Evolutionary conservation across 2,797 vertebrate genomes (phyloP), one percentile per base, ranked within the genome.

Genomic region (Sebastes ruberrimus): DNA sequence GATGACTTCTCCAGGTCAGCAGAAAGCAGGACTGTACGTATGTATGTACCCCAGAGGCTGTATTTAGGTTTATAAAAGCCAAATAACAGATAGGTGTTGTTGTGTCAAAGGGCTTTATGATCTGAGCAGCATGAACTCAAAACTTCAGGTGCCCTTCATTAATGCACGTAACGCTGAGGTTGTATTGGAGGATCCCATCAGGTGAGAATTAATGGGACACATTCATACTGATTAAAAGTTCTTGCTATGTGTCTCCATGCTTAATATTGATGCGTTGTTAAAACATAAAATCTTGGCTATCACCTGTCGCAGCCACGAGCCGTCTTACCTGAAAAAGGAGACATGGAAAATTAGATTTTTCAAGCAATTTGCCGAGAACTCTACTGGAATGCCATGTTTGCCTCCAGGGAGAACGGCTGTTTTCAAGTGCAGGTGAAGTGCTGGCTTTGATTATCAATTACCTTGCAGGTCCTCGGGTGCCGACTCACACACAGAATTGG

Each of bases 381-480:
- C 33, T 61, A 65, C 13, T 1, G 32, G 74, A 90, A 87, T 74
- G 66, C 18, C 83, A 62, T 1, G 35, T 27, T 11, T 82, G 82
- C 82, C 91, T 86, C 71, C 66, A 1, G 85, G 88, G 89, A 74
- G 61, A 32, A 27, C 6, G 6, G 5, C 1, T 64, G 79, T 76
- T 80, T 87, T 79, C 46, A 60, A 78, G 81, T 42, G 57, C 72
- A 86, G 83, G 76, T 89, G 38, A 87, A 83, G 61, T 78, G 69
- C 22, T 20, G 70, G 7, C 32, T 81, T 77, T 86, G 85, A 89
- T 88, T 87, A 68, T 63, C 73, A 88, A 87, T 86, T 76, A 76
- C 32, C 71, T 20, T 5, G 18, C 16, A 16, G 56, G 80, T 86
- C 86, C 86, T 86, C 59, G 0, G 85, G 82, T 80, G 78, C 55